Evolutionary conservation across 2,113 vertebrate species (phyloP).

Genomic region (Eonycteris spelaea): DNA sequence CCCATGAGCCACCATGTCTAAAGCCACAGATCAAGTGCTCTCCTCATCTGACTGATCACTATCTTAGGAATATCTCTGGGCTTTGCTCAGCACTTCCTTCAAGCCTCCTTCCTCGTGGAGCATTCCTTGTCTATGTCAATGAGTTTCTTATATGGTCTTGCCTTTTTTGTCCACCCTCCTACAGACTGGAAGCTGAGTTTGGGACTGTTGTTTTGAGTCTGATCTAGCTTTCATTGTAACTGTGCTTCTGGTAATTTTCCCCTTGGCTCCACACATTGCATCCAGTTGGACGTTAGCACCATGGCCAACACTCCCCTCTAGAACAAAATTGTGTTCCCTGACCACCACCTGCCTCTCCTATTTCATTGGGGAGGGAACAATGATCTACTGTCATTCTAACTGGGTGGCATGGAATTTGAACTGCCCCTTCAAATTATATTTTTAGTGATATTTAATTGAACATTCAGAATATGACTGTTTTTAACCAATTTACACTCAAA

Average conservation of each 20-base stretch:
- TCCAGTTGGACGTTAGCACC: background rate
- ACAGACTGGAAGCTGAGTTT: background rate
- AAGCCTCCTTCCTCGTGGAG: background rate
- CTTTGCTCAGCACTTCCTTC: background rate
- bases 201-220: background rate
- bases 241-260: background rate
- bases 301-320: background rate
- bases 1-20: background rate
- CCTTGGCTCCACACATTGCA: background rate
- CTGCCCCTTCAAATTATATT: conserved; percentile 31
- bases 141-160: background rate
- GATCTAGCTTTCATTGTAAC: background rate
- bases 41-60: background rate
- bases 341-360: background rate
- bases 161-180: background rate
- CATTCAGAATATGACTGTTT: conserved; percentile 55
- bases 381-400: conserved; percentile 1
- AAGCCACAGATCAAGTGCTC: background rate
- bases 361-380: background rate
- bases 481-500: conserved; percentile 66
- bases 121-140: background rate
- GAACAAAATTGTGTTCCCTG: background rate
- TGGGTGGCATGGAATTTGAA: conserved; percentile 47
- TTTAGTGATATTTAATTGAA: conserved; percentile 51
- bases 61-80: background rate